Conservation (phyloP, 2,113 vertebrate species). For the Cnemophilus loriae region DNA sequence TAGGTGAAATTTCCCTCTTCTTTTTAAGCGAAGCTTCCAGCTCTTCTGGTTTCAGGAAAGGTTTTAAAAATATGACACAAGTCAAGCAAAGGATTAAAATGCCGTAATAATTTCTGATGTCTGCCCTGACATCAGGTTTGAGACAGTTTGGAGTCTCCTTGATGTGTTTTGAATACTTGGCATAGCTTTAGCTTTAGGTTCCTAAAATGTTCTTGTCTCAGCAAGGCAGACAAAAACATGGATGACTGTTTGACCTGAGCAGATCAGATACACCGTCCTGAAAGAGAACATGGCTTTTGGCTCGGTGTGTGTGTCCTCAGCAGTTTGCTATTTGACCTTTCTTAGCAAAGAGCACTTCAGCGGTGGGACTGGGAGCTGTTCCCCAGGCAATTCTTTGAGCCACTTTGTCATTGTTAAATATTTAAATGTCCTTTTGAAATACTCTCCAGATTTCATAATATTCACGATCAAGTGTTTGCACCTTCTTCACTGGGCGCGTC, state of each 20-base stretch:
- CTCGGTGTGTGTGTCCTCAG: neutral
- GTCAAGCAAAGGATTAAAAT: neutral
- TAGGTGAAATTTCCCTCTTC: neutral
- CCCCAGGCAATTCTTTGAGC: neutral
- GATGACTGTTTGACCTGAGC: neutral
- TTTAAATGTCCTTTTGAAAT: neutral
- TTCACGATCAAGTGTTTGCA: neutral
- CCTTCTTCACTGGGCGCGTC: rapidly evolving
- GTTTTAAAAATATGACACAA: neutral
- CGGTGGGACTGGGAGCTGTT: neutral
- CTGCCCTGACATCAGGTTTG: neutral
- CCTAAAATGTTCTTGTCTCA: neutral
- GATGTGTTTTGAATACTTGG: conserved; percentile 11
- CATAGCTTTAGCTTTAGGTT: neutral
- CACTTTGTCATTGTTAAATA: neutral
- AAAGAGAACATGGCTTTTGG: neutral
- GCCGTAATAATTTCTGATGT: neutral
- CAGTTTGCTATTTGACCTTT: neutral
- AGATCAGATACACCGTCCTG: neutral
- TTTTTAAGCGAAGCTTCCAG: neutral
- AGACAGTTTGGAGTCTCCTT: neutral
- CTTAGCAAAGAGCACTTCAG: neutral
- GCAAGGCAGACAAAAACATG: neutral
- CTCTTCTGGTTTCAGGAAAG: neutral
- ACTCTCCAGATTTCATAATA: neutral